Evolutionary conservation across 2,797 vertebrate genomes (phyloP).

Genomic region (Melanotaenia parkinsoni): DNA sequence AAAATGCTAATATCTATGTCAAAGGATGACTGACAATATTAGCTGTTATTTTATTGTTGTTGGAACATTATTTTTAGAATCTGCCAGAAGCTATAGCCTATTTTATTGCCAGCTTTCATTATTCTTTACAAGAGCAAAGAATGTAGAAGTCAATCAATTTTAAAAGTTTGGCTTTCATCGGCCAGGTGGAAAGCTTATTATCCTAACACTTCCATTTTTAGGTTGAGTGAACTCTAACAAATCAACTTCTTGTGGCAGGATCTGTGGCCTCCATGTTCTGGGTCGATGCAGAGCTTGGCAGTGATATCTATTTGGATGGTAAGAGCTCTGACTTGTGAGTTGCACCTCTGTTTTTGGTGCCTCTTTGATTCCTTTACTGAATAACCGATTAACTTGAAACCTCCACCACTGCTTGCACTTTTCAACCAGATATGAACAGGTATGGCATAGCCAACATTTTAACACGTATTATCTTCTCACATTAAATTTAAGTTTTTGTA

Average conservation of each 20-base stretch:
- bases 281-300: conserved; percentile 96
- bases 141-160: not conserved
- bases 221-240: conserved; percentile 8
- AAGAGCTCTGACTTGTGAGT: conserved; percentile 64
- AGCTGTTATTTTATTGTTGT: too few species aligned
- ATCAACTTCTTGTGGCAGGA: conserved; percentile 75
- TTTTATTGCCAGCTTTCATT: not conserved
- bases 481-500: not conserved
- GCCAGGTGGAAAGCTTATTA: not conserved
- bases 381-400: not conserved
- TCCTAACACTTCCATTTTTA: not conserved
- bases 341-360: not conserved
- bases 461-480: not conserved
- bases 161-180: not conserved
- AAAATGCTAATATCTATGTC: too few species aligned
- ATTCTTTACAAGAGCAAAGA: not conserved
- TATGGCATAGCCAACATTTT: not conserved
- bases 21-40: not conserved
- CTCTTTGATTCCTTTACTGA: not conserved
- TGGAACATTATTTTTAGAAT: not conserved
- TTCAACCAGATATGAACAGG: not conserved
- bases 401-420: not conserved
- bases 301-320: conserved; percentile 98
- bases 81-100: not conserved
- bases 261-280: conserved; percentile 98